These are phyloP conservation scores for Scotopteryx bipunctaria DNA, from an alignment of 2,888 invertebrate genomes.

Conservation along the genomic window DNA sequence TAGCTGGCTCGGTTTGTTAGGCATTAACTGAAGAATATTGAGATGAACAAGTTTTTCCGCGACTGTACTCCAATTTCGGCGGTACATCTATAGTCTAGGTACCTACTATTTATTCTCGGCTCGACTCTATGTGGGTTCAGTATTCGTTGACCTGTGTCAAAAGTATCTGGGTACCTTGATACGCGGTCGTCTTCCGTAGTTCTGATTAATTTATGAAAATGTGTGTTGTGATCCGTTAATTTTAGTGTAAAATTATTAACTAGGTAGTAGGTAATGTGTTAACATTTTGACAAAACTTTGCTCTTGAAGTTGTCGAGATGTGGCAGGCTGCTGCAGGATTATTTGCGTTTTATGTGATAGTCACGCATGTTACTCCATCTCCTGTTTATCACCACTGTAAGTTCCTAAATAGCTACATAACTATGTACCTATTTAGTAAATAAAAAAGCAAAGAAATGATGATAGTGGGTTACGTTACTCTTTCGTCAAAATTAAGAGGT, in stretches of 20 bases:
- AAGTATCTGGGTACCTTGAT: slow-evolving; percentile 5
- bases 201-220: too few relatives aligned
- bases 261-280: too few relatives aligned
- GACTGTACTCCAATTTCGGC: slow-evolving; percentile 32
- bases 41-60: not conserved
- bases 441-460: too few relatives aligned
- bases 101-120: slow-evolving; percentile 54
- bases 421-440: too few relatives aligned
- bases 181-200: not conserved
- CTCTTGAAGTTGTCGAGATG: slow-evolving; percentile 41
- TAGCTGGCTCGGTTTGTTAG: too few relatives aligned
- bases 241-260: too few relatives aligned
- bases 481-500: too few relatives aligned
- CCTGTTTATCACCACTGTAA: slow-evolving; percentile 55
- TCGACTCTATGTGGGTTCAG: slow-evolving; percentile 52
- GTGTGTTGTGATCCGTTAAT: too few relatives aligned
- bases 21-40: not conserved
- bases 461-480: too few relatives aligned
- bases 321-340: slow-evolving; percentile 40
- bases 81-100: slow-evolving; percentile 29
- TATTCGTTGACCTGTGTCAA: slow-evolving; percentile 49
- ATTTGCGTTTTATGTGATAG: slow-evolving; percentile 41
- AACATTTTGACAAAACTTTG: not conserved
- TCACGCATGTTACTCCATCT: slow-evolving; percentile 48
- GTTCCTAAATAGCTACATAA: too few relatives aligned